Evolutionary conservation across 2,113 vertebrate species (phyloP).

Genomic region (Centropus bengalensis): DNA sequence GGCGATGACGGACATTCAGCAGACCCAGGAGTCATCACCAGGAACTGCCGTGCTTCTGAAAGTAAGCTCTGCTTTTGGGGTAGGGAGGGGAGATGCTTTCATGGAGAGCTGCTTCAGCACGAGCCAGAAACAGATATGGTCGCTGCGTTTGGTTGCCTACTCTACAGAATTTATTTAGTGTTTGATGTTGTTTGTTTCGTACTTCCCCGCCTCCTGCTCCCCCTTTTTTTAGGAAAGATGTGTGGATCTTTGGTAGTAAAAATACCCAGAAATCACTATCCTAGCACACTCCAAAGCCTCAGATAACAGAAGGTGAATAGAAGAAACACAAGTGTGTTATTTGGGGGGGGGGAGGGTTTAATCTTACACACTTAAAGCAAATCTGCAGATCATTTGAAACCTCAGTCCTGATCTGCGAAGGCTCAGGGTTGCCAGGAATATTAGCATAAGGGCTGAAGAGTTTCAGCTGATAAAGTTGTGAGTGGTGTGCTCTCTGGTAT

Average conservation of each 20-base stretch:
- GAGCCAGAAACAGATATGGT: neutral
- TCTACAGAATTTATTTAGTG: neutral
- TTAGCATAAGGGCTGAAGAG: neutral
- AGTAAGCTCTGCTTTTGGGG: neutral
- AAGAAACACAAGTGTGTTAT: neutral
- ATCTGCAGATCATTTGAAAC: neutral
- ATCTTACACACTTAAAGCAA: neutral
- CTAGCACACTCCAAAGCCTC: neutral
- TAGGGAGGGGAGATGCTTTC: neutral
- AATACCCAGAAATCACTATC: neutral
- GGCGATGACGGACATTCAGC: accelerated
- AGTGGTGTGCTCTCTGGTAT: neutral
- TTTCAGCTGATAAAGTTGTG: conserved; percentile 42
- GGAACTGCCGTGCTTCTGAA: neutral
- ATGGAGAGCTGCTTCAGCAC: neutral
- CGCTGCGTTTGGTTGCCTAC: neutral
- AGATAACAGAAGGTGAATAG: neutral
- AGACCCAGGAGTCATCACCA: neutral
- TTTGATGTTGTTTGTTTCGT: neutral
- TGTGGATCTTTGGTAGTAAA: neutral
- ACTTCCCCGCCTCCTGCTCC: accelerated
- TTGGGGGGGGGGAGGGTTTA: neutral
- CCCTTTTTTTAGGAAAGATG: neutral
- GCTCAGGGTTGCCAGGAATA: neutral
- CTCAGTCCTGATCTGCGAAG: neutral